phyloP scores from a whole-genome alignment of 2,113 vertebrate species.

The Etia nguti region DNA sequence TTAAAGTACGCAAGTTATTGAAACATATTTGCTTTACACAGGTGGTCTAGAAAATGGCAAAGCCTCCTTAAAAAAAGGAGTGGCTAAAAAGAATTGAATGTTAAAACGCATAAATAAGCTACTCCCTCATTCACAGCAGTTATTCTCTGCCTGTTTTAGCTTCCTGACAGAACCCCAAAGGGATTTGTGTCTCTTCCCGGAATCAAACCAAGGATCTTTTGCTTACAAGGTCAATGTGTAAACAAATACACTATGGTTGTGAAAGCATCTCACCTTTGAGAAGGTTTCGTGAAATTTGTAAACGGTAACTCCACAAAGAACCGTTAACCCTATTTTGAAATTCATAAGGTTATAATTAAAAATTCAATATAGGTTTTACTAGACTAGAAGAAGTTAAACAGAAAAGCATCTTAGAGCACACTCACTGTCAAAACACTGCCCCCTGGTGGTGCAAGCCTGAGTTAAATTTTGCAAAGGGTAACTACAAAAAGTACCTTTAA shows the following conservation, averaged over 20 bases:
- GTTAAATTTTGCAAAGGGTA: background rate
- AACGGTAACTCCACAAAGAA: background rate
- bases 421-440: background rate
- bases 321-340: background rate
- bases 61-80: background rate
- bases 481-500: background rate
- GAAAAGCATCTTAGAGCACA: background rate
- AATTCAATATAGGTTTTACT: background rate
- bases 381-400: background rate
- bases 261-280: background rate
- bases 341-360: background rate
- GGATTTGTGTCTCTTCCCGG: background rate
- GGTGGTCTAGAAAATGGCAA: background rate
- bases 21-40: background rate
- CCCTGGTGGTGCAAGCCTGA: background rate
- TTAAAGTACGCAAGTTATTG: background rate
- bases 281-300: background rate
- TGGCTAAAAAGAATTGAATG: rapidly evolving
- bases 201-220: background rate
- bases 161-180: background rate
- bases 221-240: background rate
- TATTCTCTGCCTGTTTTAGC: background rate
- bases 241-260: background rate
- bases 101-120: background rate
- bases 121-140: background rate